Base-by-base conservation (phyloP, 2,113 vertebrate genomes). In the Sterrhoptilus dennistouni region DNA sequence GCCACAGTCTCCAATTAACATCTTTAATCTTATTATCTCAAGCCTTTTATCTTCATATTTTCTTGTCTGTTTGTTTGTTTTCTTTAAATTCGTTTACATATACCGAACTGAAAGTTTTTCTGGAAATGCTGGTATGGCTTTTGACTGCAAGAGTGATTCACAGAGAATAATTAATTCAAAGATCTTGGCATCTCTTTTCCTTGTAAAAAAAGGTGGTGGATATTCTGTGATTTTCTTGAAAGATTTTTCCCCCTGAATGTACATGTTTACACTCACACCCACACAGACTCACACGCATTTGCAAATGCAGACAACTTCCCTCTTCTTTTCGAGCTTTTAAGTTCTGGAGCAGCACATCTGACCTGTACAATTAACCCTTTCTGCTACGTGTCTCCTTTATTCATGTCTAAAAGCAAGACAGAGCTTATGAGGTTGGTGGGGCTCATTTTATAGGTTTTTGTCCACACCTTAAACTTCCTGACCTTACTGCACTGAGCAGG, bases 91-190 rank as follows among this genome's bases (percentile, higher is more conserved):
- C 91, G 82, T 95, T 97, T 97, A 94, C 47, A 90, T 89, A 72
- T 31, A 76, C 81, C 0, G 3, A 87, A 94, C 83, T 64, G 68
- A 95, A 79, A 66, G 93, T 74, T 95, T 93, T 96, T 96, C 95
- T 95, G 95, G 95, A 94, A 96, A 95, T 92, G 90, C 90, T 90
- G 90, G 93, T 96, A 92, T 74, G 80, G 64, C 93, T 93, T 95
- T 96, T 83, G 92, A 90, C 36, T 92, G 44, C 35, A 82, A 35
- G 83, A 84, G 14, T 96, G 88, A 96, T 86, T 96, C 93, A 96
- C 85, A n/a, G 52, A 60, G 72, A 83, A 83, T 77, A 96, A 96
- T 97, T 91, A 85, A 92, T 69, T 94, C 95, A 68, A 81, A 94
- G 92, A 96, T 90, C 88, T 95, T 52, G 23, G 90, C 93, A 90